Conservation (phyloP, 2,888 invertebrate genomes). For the Polylopha cassiicola region DNA sequence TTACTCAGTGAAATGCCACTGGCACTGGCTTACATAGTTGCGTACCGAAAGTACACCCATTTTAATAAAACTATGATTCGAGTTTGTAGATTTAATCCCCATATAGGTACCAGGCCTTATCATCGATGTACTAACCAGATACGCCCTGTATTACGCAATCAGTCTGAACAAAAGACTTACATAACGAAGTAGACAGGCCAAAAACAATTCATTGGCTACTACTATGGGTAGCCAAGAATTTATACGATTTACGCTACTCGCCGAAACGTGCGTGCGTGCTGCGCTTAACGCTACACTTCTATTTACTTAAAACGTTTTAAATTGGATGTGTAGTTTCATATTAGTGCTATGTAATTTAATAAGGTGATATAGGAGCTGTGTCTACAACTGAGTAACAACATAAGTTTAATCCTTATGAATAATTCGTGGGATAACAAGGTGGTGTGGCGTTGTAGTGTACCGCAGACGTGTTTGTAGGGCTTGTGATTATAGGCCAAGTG, state of each 20-base stretch:
- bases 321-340: too few species aligned
- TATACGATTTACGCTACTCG: conserved; percentile 7
- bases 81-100: too few species aligned
- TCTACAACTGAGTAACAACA: conserved; percentile 1
- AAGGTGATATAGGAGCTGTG: neutral
- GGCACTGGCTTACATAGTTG: too few species aligned
- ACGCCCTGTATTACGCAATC: too few species aligned
- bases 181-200: conserved; percentile 17
- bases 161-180: conserved; percentile 13
- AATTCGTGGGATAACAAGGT: conserved; percentile 3
- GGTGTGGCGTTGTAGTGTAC: conserved; percentile 7
- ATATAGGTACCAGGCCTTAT: too few species aligned
- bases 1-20: conserved; percentile 46
- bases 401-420: conserved; percentile 13
- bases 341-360: conserved; percentile 1
- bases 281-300: conserved; percentile 4
- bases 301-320: too few species aligned
- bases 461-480: conserved; percentile 44
- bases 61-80: too few species aligned
- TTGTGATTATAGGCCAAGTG: conserved; percentile 45
- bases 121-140: too few species aligned
- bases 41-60: too few species aligned
- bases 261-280: conserved; percentile 16
- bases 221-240: conserved; percentile 3
- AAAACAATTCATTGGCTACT: conserved; percentile 10